Evolutionary conservation across 2,113 vertebrate species (phyloP), one percentile per base, ranked within the genome.

Genomic region (Uria lomvia): DNA sequence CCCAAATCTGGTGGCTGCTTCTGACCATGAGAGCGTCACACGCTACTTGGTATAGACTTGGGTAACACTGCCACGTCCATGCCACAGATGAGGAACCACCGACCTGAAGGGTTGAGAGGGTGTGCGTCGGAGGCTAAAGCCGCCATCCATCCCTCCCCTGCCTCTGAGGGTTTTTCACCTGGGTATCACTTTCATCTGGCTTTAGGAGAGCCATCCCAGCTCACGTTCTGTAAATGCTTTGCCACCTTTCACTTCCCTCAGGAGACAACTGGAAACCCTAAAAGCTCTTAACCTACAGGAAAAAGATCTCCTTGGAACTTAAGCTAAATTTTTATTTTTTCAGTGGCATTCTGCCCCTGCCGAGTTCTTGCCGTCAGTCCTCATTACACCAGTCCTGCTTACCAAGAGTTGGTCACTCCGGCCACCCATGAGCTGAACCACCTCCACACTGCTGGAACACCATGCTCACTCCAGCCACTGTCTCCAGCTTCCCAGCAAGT

Each of bases 31-130:
- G 49, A 58, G 15, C 16, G 17, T 43, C 45, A 55, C 4, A 47
- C 0, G 5, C 23, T 49, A 10, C 34, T 58, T 19, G 29, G 66
- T 6, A 29, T 8, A 34, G 59, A 40, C 27, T 26, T 4, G 5
- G 18, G 22, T 62, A 52, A 23, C 6, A 2, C 3, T 34, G 38
- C 36, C 36, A 12, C 6, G n/a, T 42, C 10, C 0, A 3, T n/a
- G 29, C 66, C 62, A 58, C 52, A 43, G 32, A 11, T 13, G 34
- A 1, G 4, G 43, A 86, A 68, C 10, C 17, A 68, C 11, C 0
- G 1, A 13, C 47, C 9, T 36, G 45, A 60, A 6, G 11, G 29
- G 5, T 13, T 24, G 29, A 43, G 10, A 75, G 7, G 11, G 12
- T 32, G 7, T 3, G n/a, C 29, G 75, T 77, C 38, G 63, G 53